phyloP scores from a whole-genome alignment of 2,888 invertebrate species.

The Drosophila pegasa region DNA sequence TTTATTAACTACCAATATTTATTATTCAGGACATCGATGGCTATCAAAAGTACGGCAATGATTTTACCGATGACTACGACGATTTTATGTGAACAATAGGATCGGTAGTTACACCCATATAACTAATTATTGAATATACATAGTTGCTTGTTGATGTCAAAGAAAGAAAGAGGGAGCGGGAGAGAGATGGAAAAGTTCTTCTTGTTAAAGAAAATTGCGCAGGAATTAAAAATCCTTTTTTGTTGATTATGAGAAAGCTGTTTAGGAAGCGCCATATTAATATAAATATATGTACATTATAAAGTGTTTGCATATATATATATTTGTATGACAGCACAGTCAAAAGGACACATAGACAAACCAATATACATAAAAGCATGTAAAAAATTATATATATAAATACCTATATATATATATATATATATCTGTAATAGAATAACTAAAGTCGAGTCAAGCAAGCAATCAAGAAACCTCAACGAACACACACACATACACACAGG shows the following conservation, averaged over 20 bases:
- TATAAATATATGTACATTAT: slow-evolving; percentile 56
- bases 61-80: slow-evolving; percentile 90
- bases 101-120: slow-evolving; percentile 54
- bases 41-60: slow-evolving; percentile 86
- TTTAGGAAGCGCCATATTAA: slow-evolving; percentile 49
- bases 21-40: slow-evolving; percentile 77
- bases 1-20: neutral
- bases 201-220: slow-evolving; percentile 70
- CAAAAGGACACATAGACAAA: slow-evolving; percentile 27
- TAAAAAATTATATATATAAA: slow-evolving; percentile 29
- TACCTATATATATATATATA: slow-evolving; percentile 14
- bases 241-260: slow-evolving; percentile 67
- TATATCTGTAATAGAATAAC: slow-evolving; percentile 51
- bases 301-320: slow-evolving; percentile 48
- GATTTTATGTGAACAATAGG: slow-evolving; percentile 90
- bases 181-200: slow-evolving; percentile 40
- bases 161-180: neutral
- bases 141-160: slow-evolving; percentile 72
- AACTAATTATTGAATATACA: slow-evolving; percentile 69
- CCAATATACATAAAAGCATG: slow-evolving; percentile 41
- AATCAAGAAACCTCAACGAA: slow-evolving; percentile 74
- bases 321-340: slow-evolving; percentile 53
- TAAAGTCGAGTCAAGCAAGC: slow-evolving; percentile 67
- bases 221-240: slow-evolving; percentile 68
- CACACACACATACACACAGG: slow-evolving; percentile 28